Conservation (phyloP, 2,113 vertebrate species). For the Zootoca vivipara region DNA sequence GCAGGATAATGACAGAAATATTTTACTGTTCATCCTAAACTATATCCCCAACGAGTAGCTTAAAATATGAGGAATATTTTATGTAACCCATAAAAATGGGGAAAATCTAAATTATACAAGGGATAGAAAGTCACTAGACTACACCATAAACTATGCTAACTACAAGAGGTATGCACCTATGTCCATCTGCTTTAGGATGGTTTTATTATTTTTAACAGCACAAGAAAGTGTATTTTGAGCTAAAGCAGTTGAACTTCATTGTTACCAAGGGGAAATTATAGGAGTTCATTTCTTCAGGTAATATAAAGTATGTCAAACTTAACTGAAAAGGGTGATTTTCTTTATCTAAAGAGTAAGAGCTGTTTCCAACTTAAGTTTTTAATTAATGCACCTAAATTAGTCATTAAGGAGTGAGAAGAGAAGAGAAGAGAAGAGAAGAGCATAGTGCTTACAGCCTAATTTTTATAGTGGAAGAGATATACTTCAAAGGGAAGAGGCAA, state of each 20-base stretch:
- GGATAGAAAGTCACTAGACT: constrained; percentile 39
- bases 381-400: too few relatives aligned
- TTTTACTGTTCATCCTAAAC: constrained; percentile 79
- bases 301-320: not conserved
- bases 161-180: not conserved
- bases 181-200: constrained; percentile 15
- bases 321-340: constrained; percentile 12
- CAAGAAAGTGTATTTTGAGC: not conserved
- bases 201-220: constrained; percentile 11
- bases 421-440: too few relatives aligned
- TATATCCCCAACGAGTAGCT: constrained; percentile 75
- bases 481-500: not conserved
- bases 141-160: constrained; percentile 18
- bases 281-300: not conserved
- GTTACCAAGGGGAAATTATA: not conserved
- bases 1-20: constrained; percentile 71
- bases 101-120: constrained; percentile 49
- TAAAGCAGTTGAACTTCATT: not conserved
- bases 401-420: too few relatives aligned
- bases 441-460: not conserved
- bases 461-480: not conserved
- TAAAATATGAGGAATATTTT: constrained; percentile 77
- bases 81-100: constrained; percentile 79
- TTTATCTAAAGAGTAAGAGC: not conserved
- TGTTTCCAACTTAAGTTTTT: too few relatives aligned